A percentile compares a stretch with the other conserved stretches of the same genome.
phyloP scores from a whole-genome alignment of 2,888 invertebrate genomes.

The Acanthosepion lycidas region DNA sequence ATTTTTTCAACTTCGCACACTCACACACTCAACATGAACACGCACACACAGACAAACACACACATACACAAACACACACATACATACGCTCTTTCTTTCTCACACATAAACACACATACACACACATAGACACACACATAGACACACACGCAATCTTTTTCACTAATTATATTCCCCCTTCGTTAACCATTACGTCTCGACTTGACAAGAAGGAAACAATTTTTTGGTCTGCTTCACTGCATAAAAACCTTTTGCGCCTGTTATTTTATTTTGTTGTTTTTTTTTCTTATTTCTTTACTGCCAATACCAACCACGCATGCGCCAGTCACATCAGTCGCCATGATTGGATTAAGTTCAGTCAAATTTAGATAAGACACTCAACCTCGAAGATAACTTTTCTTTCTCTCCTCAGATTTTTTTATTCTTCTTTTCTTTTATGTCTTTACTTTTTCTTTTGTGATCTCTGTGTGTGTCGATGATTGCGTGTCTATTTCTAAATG shows the following conservation, averaged over 20 bases:
- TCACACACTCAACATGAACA: background rate
- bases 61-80: too few species aligned
- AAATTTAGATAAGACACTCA: background rate
- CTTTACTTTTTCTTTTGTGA: background rate
- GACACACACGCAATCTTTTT: conserved; percentile 50
- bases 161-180: conserved; percentile 47
- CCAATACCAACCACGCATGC: background rate
- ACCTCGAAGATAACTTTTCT: background rate
- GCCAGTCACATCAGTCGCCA: background rate
- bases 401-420: background rate
- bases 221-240: background rate
- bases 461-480: background rate
- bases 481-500: background rate
- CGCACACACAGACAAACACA: too few species aligned
- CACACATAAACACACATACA: background rate
- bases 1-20: too few species aligned
- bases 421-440: background rate
- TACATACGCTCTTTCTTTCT: background rate
- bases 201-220: background rate
- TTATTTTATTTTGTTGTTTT: background rate
- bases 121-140: background rate
- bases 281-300: background rate
- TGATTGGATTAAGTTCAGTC: background rate
- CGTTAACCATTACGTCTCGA: background rate
- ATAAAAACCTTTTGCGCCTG: background rate